Percentiles rank a stretch among this genome's conserved stretches.
These are phyloP conservation scores for Ennomos erosarius DNA, from an alignment of 2,888 invertebrate species.

Conservation along the genomic window DNA sequence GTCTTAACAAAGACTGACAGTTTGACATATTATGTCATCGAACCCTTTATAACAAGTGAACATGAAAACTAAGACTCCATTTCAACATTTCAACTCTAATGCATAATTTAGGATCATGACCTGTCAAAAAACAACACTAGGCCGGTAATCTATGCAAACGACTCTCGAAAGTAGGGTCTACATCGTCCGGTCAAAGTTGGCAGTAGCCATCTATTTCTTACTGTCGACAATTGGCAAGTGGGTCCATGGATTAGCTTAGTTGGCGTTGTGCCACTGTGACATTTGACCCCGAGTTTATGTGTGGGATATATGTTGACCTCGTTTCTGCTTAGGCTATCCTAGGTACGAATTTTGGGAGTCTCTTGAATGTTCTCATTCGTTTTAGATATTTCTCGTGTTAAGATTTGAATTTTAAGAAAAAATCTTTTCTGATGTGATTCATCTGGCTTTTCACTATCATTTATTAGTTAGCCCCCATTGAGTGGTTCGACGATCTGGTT, in stretches of 20 bases:
- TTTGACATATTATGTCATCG: too few species aligned
- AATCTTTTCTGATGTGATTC: too few species aligned
- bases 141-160: constrained; percentile 30
- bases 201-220: constrained; percentile 32
- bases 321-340: constrained; percentile 28
- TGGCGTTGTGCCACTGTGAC: constrained; percentile 57
- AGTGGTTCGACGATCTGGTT: too few species aligned
- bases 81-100: background rate
- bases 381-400: too few species aligned
- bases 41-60: too few species aligned
- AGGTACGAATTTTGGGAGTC: constrained; percentile 26
- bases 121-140: constrained; percentile 25
- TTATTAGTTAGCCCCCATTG: too few species aligned
- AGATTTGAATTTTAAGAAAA: too few species aligned
- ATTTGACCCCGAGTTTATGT: constrained; percentile 45
- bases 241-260: constrained; percentile 57
- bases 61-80: too few species aligned
- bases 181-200: constrained; percentile 23
- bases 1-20: too few species aligned
- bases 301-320: constrained; percentile 42
- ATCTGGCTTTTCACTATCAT: background rate
- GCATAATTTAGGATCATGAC: background rate
- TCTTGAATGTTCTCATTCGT: constrained; percentile 9
- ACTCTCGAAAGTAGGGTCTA: constrained; percentile 22
- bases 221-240: constrained; percentile 57